phyloP scores from a whole-genome alignment of 1,140 invertebrate genomes.

The Euwallacea fornicatus region DNA sequence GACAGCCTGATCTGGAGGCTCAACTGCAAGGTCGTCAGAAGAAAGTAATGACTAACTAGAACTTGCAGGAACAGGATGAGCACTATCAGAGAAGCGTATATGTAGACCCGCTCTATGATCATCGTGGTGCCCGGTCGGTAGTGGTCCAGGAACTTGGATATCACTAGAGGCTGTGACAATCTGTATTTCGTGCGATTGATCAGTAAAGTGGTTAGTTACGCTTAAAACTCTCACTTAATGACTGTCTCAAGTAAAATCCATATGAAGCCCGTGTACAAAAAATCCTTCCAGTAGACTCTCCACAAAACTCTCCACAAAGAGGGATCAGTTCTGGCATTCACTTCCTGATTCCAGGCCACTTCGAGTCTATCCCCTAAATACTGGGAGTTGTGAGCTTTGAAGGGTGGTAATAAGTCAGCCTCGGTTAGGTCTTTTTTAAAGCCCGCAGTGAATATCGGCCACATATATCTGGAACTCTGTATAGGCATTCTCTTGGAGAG shows the following conservation, averaged over 20 bases:
- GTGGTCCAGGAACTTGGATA: conserved; percentile 33
- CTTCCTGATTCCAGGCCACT: conserved; percentile 58
- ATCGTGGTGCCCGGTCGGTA: conserved; percentile 19
- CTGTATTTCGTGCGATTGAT: conserved; percentile 1
- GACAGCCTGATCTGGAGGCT: conserved; percentile 81
- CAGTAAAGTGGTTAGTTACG: not conserved
- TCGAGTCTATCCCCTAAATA: conserved; percentile 60
- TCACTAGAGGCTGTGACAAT: conserved; percentile 22
- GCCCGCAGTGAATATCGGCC: conserved; percentile 41
- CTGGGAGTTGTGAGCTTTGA: conserved; percentile 34
- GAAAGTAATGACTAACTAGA: conserved; percentile 75
- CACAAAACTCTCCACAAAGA: conserved; percentile 46
- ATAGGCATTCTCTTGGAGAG: not conserved
- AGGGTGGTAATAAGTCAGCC: conserved; percentile 27
- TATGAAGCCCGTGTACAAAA: conserved; percentile 34
- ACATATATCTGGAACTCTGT: conserved; percentile 55
- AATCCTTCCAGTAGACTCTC: conserved; percentile 36
- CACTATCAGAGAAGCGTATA: conserved; percentile 70
- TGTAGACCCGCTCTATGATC: conserved; percentile 60
- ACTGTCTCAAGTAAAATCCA: conserved; percentile 36
- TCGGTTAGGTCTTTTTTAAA: conserved; percentile 29
- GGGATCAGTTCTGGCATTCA: conserved; percentile 36
- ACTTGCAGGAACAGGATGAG: conserved; percentile 64
- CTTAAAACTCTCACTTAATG: conserved; percentile 47
- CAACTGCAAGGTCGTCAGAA: conserved; percentile 68